Base-by-base conservation (phyloP, 2,888 invertebrate genomes). In the Drosophila heteroneura region DNA sequence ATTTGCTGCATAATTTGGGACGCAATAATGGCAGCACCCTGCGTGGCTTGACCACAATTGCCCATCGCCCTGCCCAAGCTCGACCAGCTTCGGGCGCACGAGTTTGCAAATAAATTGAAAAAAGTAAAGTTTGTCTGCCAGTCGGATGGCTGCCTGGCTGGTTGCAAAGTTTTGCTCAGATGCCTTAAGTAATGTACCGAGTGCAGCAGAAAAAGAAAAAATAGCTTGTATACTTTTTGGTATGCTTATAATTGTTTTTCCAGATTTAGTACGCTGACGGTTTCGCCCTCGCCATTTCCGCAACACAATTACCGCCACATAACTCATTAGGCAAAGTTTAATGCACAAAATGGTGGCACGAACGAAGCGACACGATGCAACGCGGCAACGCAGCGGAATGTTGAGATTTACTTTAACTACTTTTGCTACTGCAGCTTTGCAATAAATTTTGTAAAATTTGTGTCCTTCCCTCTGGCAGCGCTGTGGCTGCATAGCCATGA, bases 281-380 rank as follows among this genome's bases (percentile, higher is more conserved):
- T 19, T 41, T 14, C 12, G 22, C 54, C 32, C 41, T 16, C 22
- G 22, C 58, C 14, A 51, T 35, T 52, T 28, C 30, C 35, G 30
- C 47, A 12, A 32, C 39, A 35, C 32, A 53, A 70, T 70, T 70
- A 49, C 64, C 52, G 64, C 63, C 78, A 70, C 81, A 85, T 85
- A 85, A 85, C 88, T 86, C 85, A 86, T 86, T 88, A 86, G 86
- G 70, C 76, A 80, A 85, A 87, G 85, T 85, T 85, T 76, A 62
- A 64, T 68, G 75, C 81, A 68, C 60, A 63, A 70, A 51, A 39
- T 65, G 63, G 56, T 59, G 60, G 49, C 56, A 64, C 26, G 47
- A 47, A 37, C n/a, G 47, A n/a, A 33, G 56, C 51, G 28, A 28
- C 30, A 32, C 53, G 49, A 35, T 28, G 26, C 52, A n/a, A 32